Percentiles rank a stretch among this genome's conserved stretches.
Evolutionary conservation across 1,140 invertebrate genomes (phyloP).

Genomic region (Berghia stephanieae): DNA sequence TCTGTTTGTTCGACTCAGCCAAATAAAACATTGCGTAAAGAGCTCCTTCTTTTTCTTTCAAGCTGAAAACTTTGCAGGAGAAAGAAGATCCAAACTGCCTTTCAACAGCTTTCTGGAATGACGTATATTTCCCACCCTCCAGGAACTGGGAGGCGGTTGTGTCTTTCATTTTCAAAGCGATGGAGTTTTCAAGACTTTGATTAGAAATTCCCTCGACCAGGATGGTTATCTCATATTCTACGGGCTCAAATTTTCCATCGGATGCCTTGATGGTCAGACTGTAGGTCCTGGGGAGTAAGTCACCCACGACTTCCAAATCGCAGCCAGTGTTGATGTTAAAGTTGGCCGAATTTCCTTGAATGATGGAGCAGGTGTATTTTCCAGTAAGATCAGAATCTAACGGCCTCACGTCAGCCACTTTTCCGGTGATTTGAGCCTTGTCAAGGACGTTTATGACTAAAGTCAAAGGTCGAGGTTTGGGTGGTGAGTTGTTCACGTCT

Average conservation of each 20-base stretch:
- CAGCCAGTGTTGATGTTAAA: constrained; percentile 81
- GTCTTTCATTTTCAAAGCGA: constrained; percentile 79
- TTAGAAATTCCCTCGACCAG: constrained; percentile 85
- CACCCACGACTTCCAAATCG: constrained; percentile 73
- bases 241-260: constrained; percentile 87
- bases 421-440: constrained; percentile 69
- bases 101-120: constrained; percentile 72
- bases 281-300: constrained; percentile 58
- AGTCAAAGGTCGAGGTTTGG: constrained; percentile 82
- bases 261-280: constrained; percentile 84
- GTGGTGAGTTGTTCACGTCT: constrained; percentile 93
- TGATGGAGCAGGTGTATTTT: constrained; percentile 81
- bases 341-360: constrained; percentile 63
- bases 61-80: constrained; percentile 34
- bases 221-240: constrained; percentile 83
- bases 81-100: constrained; percentile 27
- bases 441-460: constrained; percentile 78
- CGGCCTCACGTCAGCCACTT: constrained; percentile 89
- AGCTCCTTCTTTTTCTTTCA: constrained; percentile 25
- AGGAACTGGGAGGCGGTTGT: constrained; percentile 80
- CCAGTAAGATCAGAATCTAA: constrained; percentile 88
- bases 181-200: constrained; percentile 81
- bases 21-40: constrained; percentile 37
- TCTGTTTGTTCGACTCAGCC: constrained; percentile 14
- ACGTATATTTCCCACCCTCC: constrained; percentile 76